Percentiles rank a stretch among this genome's conserved stretches.
Evolutionary conservation across 1,140 invertebrate genomes (phyloP).

Genomic region (Campoletis sonorensis): DNA sequence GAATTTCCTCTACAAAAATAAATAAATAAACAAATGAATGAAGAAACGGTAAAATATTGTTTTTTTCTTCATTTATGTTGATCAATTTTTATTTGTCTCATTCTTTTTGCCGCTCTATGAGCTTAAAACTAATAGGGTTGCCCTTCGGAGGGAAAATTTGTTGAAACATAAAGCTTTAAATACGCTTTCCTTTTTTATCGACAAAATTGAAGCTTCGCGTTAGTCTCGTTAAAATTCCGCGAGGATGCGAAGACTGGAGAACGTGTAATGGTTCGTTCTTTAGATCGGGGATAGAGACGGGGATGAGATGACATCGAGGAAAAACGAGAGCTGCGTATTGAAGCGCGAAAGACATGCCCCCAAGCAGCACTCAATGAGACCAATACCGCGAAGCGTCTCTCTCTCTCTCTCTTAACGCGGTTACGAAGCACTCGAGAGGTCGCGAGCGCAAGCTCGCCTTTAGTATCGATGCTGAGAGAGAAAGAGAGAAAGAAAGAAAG

Average conservation of each 20-base stretch:
- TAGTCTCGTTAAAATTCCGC: slow-evolving; percentile 37
- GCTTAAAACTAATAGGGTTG: no score
- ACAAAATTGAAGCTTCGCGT: not conserved
- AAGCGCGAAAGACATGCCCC: slow-evolving; percentile 58
- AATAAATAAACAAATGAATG: not conserved
- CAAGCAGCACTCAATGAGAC: slow-evolving; percentile 66
- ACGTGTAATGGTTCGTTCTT: not conserved
- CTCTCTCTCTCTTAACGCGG: slow-evolving; percentile 69
- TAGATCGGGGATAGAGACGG: not conserved
- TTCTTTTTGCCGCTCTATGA: no score
- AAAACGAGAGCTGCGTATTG: not conserved
- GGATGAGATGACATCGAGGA: not conserved
- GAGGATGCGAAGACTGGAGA: not conserved
- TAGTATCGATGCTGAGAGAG: slow-evolving; percentile 31
- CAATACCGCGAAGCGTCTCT: slow-evolving; percentile 69
- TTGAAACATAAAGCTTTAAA: no score
- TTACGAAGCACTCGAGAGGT: slow-evolving; percentile 61
- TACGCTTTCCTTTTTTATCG: not conserved
- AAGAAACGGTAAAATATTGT: not conserved
- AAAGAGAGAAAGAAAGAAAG: not conserved
- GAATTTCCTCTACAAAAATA: not conserved
- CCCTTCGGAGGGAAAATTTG: no score
- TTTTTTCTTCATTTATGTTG: no score
- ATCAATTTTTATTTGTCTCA: no score
- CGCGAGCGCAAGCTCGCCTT: slow-evolving; percentile 30